These are phyloP conservation scores for Dendrocincla fuliginosa DNA, from an alignment of 2,797 vertebrate species.

Conservation along the genomic window DNA sequence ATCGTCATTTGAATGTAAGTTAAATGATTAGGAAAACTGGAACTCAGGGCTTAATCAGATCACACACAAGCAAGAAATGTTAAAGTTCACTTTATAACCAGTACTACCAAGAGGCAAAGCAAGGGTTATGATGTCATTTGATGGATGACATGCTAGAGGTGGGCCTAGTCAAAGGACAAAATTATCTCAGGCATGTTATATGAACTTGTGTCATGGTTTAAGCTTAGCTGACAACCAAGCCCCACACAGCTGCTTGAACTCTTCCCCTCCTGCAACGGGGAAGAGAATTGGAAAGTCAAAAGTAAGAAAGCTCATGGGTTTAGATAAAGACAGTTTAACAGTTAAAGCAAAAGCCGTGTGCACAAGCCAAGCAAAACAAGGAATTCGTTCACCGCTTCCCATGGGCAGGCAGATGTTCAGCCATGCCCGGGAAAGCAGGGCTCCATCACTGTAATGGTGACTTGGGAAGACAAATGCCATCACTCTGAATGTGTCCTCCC, in stretches of 20 bases:
- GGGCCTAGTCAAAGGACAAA: not conserved
- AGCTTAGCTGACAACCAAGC: not conserved
- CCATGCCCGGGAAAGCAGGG: not conserved
- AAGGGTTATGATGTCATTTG: not conserved
- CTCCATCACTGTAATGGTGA: not conserved
- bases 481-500: not conserved
- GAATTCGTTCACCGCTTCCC: not conserved
- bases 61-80: not conserved
- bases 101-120: not conserved
- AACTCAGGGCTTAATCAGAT: not conserved
- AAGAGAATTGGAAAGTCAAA: not conserved
- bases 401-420: not conserved
- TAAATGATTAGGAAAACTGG: not conserved
- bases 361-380: not conserved
- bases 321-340: not conserved
- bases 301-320: not conserved
- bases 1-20: not conserved
- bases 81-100: not conserved
- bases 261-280: not conserved
- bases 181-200: not conserved
- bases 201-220: not conserved
- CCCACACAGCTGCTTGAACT: not conserved
- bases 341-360: not conserved
- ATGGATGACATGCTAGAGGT: not conserved
- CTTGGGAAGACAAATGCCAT: not conserved